Conservation (phyloP, 1,140 invertebrate genomes). For the Conus ventricosus region DNA sequence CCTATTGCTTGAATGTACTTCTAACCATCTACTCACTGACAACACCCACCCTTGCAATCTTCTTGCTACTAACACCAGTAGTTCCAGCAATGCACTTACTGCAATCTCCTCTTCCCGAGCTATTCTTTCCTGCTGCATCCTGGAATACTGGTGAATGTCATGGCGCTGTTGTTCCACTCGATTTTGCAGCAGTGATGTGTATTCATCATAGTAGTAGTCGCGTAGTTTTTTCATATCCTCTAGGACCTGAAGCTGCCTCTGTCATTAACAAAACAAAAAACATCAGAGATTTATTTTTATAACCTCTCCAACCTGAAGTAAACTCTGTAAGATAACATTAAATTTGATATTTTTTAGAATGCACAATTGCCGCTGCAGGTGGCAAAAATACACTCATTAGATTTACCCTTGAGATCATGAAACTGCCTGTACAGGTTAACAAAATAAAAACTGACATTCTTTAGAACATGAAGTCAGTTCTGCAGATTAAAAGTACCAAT, state of each 20-base stretch:
- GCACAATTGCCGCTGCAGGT: constrained; percentile 46
- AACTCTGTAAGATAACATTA: constrained; percentile 18
- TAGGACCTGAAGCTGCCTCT: constrained; percentile 56
- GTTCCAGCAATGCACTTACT: constrained; percentile 21
- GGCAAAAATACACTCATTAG: too few species aligned
- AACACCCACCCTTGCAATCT: too few species aligned
- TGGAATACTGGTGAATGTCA: constrained; percentile 43
- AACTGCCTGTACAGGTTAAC: too few species aligned
- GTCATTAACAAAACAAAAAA: constrained; percentile 25
- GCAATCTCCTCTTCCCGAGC: constrained; percentile 44
- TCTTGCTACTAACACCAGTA: too few species aligned
- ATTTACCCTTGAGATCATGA: too few species aligned
- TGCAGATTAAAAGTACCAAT: too few species aligned
- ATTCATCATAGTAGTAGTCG: constrained; percentile 55
- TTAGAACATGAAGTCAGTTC: too few species aligned
- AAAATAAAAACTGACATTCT: too few species aligned
- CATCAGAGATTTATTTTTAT: not conserved
- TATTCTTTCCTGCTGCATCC: constrained; percentile 27
- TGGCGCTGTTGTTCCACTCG: constrained; percentile 52
- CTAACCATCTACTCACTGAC: too few species aligned
- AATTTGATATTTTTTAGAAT: constrained; percentile 62
- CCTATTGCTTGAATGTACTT: too few species aligned
- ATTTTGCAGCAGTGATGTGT: constrained; percentile 46
- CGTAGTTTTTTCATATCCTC: constrained; percentile 50
- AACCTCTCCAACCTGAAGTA: too few species aligned